Evolutionary conservation across 35 echinoderm and acorn worm species (phyloP).

Genomic region (Antedon bifida): DNA sequence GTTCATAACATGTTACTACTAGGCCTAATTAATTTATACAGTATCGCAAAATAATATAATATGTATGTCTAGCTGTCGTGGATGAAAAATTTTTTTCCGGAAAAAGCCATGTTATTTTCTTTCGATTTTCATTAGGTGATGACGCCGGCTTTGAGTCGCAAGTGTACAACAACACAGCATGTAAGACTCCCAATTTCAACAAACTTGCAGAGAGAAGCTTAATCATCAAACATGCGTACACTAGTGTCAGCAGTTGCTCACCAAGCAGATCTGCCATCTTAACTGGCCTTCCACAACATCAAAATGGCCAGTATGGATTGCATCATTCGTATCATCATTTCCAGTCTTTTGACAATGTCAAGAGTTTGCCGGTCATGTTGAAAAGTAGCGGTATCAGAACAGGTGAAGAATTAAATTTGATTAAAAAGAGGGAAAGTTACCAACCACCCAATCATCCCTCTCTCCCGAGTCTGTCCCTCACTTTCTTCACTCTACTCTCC

Average conservation of each 20-base stretch:
- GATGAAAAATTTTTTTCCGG: no score
- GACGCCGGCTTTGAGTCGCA: conserved; percentile 77
- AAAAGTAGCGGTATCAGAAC: conserved; percentile 36
- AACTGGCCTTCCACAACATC: conserved; percentile 76
- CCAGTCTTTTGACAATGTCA: conserved; percentile 47
- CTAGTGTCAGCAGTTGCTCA: conserved; percentile 87
- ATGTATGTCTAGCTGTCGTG: no score
- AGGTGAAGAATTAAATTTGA: conserved; percentile 13
- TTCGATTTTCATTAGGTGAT: conserved; percentile 53
- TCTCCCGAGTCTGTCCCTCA: background rate
- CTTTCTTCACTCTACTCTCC: no score
- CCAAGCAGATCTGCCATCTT: conserved; percentile 84
- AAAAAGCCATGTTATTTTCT: no score
- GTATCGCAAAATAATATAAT: no score
- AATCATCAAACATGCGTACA: conserved; percentile 58
- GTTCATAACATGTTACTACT: no score
- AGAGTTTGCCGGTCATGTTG: conserved; percentile 39
- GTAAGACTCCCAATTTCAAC: conserved; percentile 71
- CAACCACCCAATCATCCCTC: background rate
- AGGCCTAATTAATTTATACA: no score
- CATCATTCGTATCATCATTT: conserved; percentile 53
- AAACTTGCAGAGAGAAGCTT: conserved; percentile 48
- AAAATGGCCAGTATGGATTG: conserved; percentile 87
- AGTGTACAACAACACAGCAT: conserved; percentile 70
- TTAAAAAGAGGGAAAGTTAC: background rate